These are phyloP conservation scores for Spheniscus humboldti DNA, from an alignment of 2,797 vertebrate species.

Conservation along the genomic window DNA sequence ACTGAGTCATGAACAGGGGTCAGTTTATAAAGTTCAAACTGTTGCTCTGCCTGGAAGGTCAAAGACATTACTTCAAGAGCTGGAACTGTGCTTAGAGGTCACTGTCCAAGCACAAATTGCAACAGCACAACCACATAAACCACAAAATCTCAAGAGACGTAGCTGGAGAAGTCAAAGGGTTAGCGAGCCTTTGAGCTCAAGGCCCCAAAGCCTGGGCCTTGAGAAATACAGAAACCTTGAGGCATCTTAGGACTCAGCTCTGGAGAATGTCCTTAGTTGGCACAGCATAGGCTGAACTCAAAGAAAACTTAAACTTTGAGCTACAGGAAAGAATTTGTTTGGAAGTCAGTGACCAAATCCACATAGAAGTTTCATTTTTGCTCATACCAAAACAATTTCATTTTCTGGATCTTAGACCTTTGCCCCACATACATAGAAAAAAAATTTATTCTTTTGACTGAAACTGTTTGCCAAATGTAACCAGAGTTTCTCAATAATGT, in stretches of 20 bases:
- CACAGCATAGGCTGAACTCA: background rate
- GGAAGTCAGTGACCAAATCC: background rate
- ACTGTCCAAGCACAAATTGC: background rate
- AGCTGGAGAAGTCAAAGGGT: background rate
- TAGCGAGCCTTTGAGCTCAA: background rate
- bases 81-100: constrained; percentile 11
- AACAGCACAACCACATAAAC: constrained; percentile 25
- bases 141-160: background rate
- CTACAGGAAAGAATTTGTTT: background rate
- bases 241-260: background rate
- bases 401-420: background rate
- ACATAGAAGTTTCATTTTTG: background rate
- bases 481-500: background rate
- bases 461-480: background rate
- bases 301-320: background rate
- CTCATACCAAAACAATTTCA: background rate
- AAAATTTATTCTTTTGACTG: background rate
- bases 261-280: background rate
- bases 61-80: background rate
- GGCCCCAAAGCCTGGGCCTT: background rate
- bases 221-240: background rate
- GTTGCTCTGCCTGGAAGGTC: background rate
- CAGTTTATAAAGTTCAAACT: background rate
- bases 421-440: background rate
- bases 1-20: background rate